Evolutionary conservation across 2,888 invertebrate genomes (phyloP).

Genomic region (Polymixis flavicincta): DNA sequence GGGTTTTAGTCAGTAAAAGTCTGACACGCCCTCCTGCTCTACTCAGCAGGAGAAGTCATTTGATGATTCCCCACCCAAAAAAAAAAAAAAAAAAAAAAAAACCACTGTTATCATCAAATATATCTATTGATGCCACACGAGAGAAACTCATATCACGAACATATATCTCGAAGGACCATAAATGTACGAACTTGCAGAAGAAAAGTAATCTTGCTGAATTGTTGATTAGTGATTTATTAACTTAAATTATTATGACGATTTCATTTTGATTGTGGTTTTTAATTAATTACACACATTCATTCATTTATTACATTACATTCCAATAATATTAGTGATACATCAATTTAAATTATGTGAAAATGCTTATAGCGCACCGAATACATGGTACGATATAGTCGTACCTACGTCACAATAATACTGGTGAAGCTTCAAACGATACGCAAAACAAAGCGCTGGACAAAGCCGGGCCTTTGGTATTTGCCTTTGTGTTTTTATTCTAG

Average conservation of each 20-base stretch:
- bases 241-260: too few relatives aligned
- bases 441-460: constrained; percentile 7
- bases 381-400: background rate
- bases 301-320: too few relatives aligned
- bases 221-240: background rate
- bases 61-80: too few relatives aligned
- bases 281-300: background rate
- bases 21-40: too few relatives aligned
- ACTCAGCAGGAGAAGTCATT: too few relatives aligned
- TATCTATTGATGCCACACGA: too few relatives aligned
- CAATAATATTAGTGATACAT: background rate
- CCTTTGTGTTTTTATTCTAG: constrained; percentile 5
- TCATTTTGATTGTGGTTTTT: too few relatives aligned
- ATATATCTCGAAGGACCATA: too few relatives aligned
- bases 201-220: background rate
- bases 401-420: background rate
- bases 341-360: background rate
- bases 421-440: background rate
- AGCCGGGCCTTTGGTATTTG: background rate
- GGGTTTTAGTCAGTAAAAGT: too few relatives aligned
- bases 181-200: background rate
- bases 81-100: too few relatives aligned
- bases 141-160: too few relatives aligned
- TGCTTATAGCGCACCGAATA: background rate
- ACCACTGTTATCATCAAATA: too few relatives aligned